A percentile compares a stretch with the other conserved stretches of the same genome.
Conservation (phyloP, 2,888 invertebrate genomes). For the Dione juno region DNA sequence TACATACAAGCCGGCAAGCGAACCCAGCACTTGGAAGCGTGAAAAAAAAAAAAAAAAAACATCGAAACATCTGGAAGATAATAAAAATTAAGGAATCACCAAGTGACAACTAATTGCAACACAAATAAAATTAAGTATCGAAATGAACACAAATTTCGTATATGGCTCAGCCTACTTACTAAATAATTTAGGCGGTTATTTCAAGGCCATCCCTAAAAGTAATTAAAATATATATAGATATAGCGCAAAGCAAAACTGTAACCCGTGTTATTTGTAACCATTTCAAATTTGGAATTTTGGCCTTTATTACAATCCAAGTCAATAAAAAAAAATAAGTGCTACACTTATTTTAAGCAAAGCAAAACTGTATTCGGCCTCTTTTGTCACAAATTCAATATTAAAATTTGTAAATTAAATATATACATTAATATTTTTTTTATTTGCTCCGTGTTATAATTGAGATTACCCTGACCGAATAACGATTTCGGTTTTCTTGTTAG, state of each 20-base stretch:
- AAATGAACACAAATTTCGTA: conserved; percentile 42
- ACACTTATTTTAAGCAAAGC: too few relatives aligned
- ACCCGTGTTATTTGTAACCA: neutral
- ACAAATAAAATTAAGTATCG: conserved; percentile 41
- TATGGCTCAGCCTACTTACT: conserved; percentile 45
- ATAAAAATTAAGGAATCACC: conserved; percentile 12
- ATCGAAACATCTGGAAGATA: conserved; percentile 18
- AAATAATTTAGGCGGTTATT: conserved; percentile 47
- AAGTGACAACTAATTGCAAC: conserved; percentile 23
- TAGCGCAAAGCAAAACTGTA: conserved; percentile 31
- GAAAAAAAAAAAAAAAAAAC: neutral
- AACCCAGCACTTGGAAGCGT: conserved; percentile 12
- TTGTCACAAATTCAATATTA: neutral
- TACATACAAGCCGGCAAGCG: conserved; percentile 11
- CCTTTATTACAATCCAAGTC: neutral
- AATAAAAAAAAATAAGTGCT: too few relatives aligned
- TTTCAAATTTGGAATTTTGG: conserved; percentile 12
- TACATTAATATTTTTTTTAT: neutral
- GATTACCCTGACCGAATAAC: conserved; percentile 22
- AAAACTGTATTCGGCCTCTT: too few relatives aligned
- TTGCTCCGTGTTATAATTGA: conserved; percentile 1
- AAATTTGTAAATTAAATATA: too few relatives aligned
- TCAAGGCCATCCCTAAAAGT: conserved; percentile 35
- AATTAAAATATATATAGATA: conserved; percentile 5
- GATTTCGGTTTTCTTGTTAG: neutral